phyloP scores from a whole-genome alignment of 2,888 invertebrate species.

The Pandemis corylana region DNA sequence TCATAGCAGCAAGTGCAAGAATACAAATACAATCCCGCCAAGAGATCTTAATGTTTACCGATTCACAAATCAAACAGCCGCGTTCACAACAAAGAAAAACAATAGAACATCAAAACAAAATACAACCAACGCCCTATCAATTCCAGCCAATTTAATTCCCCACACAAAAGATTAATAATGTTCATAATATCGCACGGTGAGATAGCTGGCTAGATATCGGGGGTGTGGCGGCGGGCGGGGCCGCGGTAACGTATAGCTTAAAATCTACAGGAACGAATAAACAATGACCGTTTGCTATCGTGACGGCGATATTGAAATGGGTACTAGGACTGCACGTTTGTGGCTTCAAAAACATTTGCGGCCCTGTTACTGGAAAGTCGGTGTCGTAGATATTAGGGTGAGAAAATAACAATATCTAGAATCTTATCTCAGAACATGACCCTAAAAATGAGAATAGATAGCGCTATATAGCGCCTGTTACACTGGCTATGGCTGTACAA shows the following conservation, averaged over 20 bases:
- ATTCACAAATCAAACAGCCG: background rate
- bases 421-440: too few species aligned
- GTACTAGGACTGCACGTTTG: slow-evolving; percentile 45
- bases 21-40: background rate
- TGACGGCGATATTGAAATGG: slow-evolving; percentile 50
- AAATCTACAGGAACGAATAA: slow-evolving; percentile 61
- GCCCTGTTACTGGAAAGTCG: background rate
- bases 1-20: background rate
- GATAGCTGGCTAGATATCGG: slow-evolving; percentile 64
- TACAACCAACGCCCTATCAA: slow-evolving; percentile 19
- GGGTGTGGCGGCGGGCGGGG: slow-evolving; percentile 77
- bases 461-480: too few species aligned
- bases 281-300: slow-evolving; percentile 57
- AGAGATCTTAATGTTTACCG: background rate
- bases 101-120: slow-evolving; percentile 15
- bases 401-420: too few species aligned
- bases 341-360: slow-evolving; percentile 19
- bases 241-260: slow-evolving; percentile 59
- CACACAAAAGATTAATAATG: slow-evolving; percentile 56
- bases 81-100: background rate
- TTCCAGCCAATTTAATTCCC: slow-evolving; percentile 38
- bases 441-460: too few species aligned
- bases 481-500: too few species aligned
- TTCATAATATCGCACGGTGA: slow-evolving; percentile 64
- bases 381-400: background rate